phyloP scores from a whole-genome alignment of 2,113 vertebrate genomes.

The Neoarius graeffei region DNA sequence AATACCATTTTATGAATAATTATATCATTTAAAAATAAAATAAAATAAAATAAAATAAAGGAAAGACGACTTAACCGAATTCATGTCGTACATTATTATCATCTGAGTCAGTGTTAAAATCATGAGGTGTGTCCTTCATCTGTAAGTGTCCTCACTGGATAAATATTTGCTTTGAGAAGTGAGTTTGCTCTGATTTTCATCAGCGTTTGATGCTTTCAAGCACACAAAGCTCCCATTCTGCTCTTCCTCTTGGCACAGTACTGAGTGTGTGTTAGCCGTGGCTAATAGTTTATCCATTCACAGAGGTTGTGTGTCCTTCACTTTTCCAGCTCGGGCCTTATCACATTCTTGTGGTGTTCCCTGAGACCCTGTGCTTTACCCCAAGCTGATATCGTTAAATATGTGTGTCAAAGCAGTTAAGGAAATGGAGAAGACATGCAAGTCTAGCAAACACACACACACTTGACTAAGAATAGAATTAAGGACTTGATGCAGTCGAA shows the following conservation, averaged over 20 bases:
- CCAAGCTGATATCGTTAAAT: neutral
- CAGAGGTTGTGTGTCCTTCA: constrained; percentile 38
- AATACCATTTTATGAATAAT: neutral
- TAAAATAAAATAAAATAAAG: neutral
- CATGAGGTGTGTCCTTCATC: constrained; percentile 11
- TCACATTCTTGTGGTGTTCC: constrained; percentile 47
- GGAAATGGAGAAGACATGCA: neutral
- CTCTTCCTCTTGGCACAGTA: constrained; percentile 19
- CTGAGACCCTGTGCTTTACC: neutral
- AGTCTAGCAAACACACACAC: neutral
- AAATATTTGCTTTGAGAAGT: constrained; percentile 45
- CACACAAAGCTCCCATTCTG: constrained; percentile 43
- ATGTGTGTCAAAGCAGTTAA: neutral
- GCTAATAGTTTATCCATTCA: constrained; percentile 57
- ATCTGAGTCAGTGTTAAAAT: neutral
- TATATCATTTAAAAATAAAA: too few relatives aligned
- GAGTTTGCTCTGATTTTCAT: constrained; percentile 4
- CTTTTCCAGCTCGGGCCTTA: constrained; percentile 32
- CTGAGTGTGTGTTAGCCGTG: neutral
- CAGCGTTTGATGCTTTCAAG: constrained; percentile 10
- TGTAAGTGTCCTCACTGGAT: constrained; percentile 25
- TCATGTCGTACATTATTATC: neutral
- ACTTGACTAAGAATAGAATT: neutral
- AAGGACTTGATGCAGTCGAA: neutral
- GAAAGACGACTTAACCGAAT: neutral